These are phyloP conservation scores for Ivindomyrus marchei DNA, from an alignment of 2,113 vertebrate genomes.

Conservation along the genomic window DNA sequence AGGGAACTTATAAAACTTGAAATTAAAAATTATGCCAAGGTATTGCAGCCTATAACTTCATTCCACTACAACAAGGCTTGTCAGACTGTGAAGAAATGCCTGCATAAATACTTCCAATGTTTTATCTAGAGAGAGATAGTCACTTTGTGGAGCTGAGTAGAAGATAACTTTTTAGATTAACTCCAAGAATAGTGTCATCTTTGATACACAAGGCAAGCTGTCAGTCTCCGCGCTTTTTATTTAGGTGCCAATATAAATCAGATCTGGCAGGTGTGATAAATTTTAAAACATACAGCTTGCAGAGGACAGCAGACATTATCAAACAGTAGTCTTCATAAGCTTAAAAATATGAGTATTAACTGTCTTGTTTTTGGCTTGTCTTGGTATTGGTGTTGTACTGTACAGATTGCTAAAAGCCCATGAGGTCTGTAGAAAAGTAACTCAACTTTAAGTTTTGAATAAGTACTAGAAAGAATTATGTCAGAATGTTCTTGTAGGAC, in stretches of 20 bases:
- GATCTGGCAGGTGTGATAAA: conserved; percentile 11
- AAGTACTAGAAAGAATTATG: not conserved
- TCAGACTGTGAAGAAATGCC: conserved; percentile 24
- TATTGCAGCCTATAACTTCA: not conserved
- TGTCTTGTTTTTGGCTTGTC: not conserved
- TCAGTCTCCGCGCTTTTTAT: not conserved
- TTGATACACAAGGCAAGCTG: not conserved
- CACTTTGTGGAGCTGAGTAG: not conserved
- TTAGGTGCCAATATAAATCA: conserved; percentile 14
- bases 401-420: conserved; percentile 4
- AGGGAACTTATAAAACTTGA: conserved; percentile 31
- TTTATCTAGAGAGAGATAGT: conserved; percentile 7
- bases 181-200: not conserved
- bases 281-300: conserved; percentile 14
- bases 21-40: conserved; percentile 26
- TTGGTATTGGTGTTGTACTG: not conserved
- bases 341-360: conserved; percentile 1
- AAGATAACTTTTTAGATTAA: conserved; percentile 18
- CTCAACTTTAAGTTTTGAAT: not conserved
- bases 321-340: not conserved
- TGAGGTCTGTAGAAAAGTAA: not conserved
- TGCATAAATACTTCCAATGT: not conserved
- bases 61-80: conserved; percentile 12
- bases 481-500: not conserved
- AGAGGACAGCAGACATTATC: not conserved